Evolutionary conservation across 1,140 invertebrate genomes (phyloP), one percentile per base, ranked within the genome.

Genomic region (Drosophila nigrodunni): DNA sequence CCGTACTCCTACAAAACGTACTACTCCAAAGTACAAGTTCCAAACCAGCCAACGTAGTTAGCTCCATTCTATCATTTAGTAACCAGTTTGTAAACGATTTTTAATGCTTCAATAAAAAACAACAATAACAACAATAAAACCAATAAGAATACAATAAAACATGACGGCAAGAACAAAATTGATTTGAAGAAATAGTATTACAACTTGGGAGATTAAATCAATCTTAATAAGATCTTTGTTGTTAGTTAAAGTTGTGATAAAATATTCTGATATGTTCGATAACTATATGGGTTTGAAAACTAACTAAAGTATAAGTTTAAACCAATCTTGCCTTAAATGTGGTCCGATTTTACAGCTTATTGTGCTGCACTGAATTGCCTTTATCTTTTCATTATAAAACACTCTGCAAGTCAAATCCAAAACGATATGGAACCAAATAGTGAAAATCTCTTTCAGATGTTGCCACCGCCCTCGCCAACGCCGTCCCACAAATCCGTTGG

Each of bases 81-180:
- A 80, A 39, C 68, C 70, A 82, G 77, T 88, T 88, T 88, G 83
- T 88, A 89, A 88, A 69, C 43, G 46, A 66, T 54, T 69, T 74
- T 88, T 39, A 83, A 88, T 83, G 85, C 83, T 88, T 88, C 9
- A 88, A 88, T 89, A 89, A 87, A 87, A 72, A 60, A 57, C 70
- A 72, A 64, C 52, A 70, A 64, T 59, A 76, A 58, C n/a, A 61
- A 72, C 39, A 59, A 67, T 7, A 54, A 37, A 2, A 15, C n/a
- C 1, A 54, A 54, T 9, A 58, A n/a, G 15, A 41, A 2, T 58
- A 55, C 18, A 61, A 71, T 47, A 46, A 46, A 58, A 15, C 15
- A 15, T 15, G 15, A 0, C 15, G 15, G 15, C 18, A 21, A 44
- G 43, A 49, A 49, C 55, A 68, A 41, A 49, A 62, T 13, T 41